A percentile compares a stretch with the other conserved stretches of the same genome.
Evolutionary conservation across 2,888 invertebrate genomes (phyloP).

Genomic region (Hypena proboscidalis): DNA sequence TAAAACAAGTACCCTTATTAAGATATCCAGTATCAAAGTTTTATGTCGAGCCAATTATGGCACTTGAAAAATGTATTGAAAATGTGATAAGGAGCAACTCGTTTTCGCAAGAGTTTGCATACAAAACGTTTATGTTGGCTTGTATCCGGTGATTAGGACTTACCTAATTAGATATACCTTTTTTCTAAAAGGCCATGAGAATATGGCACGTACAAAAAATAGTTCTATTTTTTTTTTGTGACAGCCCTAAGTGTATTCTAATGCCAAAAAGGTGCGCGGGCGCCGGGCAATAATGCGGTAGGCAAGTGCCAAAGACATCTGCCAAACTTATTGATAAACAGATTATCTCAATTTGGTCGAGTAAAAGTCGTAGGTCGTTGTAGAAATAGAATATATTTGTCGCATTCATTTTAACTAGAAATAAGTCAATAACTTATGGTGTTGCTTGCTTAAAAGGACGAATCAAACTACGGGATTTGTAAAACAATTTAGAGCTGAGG

Average conservation of each 20-base stretch:
- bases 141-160: constrained; percentile 36
- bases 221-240: constrained; percentile 1
- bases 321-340: constrained; percentile 50
- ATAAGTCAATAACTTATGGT: too few relatives aligned
- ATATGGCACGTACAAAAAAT: constrained; percentile 1
- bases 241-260: constrained; percentile 16
- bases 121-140: constrained; percentile 33
- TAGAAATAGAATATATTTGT: background rate
- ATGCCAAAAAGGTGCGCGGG: constrained; percentile 28
- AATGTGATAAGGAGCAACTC: constrained; percentile 67
- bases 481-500: too few relatives aligned
- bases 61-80: constrained; percentile 56
- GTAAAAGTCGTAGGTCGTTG: constrained; percentile 2
- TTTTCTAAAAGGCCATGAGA: constrained; percentile 3
- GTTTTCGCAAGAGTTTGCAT: constrained; percentile 58
- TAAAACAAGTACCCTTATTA: constrained; percentile 11
- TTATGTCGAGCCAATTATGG: constrained; percentile 47
- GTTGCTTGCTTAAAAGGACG: too few relatives aligned
- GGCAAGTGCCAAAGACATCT: constrained; percentile 39
- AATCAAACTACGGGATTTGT: too few relatives aligned
- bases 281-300: constrained; percentile 28
- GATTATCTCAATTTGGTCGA: constrained; percentile 35
- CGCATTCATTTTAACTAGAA: too few relatives aligned
- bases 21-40: constrained; percentile 13
- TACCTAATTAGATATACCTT: constrained; percentile 28